Conservation (phyloP, 2,113 vertebrate species). For the Notothenia rossii region DNA sequence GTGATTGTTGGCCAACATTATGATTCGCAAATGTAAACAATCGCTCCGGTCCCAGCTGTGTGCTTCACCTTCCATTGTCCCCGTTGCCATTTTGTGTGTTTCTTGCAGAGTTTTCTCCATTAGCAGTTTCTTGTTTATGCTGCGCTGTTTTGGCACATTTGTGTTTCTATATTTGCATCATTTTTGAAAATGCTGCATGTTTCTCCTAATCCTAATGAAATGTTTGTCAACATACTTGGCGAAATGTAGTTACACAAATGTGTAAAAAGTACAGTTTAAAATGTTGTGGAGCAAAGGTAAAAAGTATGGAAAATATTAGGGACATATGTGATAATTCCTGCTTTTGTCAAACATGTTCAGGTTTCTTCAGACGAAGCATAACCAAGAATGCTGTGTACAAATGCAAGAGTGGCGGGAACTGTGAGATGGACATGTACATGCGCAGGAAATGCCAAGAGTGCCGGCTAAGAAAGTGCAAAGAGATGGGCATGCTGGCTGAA, state of each 20-base stretch:
- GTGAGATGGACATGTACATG: constrained; percentile 99
- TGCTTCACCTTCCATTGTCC: too few species aligned
- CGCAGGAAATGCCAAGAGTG: constrained; percentile 98
- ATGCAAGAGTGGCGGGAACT: constrained; percentile 97
- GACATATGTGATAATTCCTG: neutral
- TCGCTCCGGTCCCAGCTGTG: too few species aligned
- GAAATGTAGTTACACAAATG: neutral
- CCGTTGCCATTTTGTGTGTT: too few species aligned
- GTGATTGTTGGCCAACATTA: too few species aligned
- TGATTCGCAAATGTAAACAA: too few species aligned
- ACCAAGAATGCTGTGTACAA: constrained; percentile 99
- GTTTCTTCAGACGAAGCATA: constrained; percentile 98
- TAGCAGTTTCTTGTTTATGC: too few species aligned
- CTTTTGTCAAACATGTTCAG: constrained; percentile 71
- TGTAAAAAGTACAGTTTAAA: neutral
- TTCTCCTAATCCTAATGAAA: too few species aligned
- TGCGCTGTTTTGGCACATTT: too few species aligned
- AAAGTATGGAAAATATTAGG: neutral
- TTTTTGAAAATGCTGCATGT: too few species aligned
- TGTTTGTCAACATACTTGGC: too few species aligned
- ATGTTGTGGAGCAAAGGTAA: neutral
- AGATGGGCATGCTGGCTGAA: constrained; percentile 99
- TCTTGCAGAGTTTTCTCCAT: too few species aligned
- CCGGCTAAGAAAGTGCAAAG: constrained; percentile 95
- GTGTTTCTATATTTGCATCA: too few species aligned